Evolutionary conservation across 1,140 invertebrate species (phyloP).

Genomic region (Tetramorium parvispinum): DNA sequence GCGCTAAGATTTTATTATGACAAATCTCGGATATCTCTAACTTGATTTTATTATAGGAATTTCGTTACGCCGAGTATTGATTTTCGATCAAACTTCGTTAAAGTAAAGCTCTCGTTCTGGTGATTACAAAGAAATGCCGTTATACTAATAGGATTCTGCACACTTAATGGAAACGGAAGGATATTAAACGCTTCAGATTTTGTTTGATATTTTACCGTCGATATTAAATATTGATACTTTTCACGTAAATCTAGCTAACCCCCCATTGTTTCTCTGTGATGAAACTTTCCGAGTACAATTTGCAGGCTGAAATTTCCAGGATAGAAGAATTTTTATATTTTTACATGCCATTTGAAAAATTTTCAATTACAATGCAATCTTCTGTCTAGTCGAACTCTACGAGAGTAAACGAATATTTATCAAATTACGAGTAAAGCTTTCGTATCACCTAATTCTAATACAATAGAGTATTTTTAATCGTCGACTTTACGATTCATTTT

Average conservation of each 20-base stretch:
- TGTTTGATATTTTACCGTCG: constrained; percentile 22
- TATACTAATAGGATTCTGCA: constrained; percentile 41
- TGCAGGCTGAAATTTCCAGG: background rate
- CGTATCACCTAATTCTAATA: background rate
- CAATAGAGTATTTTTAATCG: background rate
- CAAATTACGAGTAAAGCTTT: background rate
- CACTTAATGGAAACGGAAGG: constrained; percentile 39
- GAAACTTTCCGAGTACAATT: background rate
- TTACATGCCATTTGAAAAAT: background rate
- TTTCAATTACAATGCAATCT: background rate
- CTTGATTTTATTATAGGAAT: constrained; percentile 46
- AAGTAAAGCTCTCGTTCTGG: constrained; percentile 48
- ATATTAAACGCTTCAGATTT: constrained; percentile 39
- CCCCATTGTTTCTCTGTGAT: background rate
- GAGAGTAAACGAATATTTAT: background rate
- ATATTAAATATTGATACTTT: constrained; percentile 39
- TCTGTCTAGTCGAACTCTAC: background rate
- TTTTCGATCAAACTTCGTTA: constrained; percentile 50
- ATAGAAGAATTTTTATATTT: background rate
- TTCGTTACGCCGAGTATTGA: constrained; percentile 28
- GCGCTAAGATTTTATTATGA: constrained; percentile 25
- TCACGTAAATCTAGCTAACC: background rate
- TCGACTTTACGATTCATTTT: background rate
- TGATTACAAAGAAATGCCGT: constrained; percentile 51
- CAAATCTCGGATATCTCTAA: constrained; percentile 17